Base-by-base conservation (phyloP, 2,113 vertebrate species). In the Cynopterus brachyotis region DNA sequence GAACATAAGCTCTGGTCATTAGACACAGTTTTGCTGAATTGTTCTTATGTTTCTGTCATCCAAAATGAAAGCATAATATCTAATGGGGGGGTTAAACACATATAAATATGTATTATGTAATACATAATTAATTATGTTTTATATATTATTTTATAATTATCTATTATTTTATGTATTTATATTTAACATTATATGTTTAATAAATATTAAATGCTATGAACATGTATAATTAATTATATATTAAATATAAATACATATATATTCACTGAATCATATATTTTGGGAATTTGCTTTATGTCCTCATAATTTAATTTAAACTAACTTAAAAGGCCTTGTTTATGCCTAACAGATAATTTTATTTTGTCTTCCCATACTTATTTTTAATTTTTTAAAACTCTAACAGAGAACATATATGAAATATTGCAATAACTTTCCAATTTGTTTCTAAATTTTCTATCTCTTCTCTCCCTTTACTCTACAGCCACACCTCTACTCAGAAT, bases 251-350 rank as follows among this genome's bases (percentile, higher is more conserved):
- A 75, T 82, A 67, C 50, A 19, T 78, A 24, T 84, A 82, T 5
- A 62, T 37, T 24, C n/a, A 53, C 7, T 26, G 13, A 32, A n/a
- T 87, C 16, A 3, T 64, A 0, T 85, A 89, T 75, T 92, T 84
- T 62, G 26, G 64, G 15, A 92, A 92, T 22, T 75, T 75, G 16
- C 5, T 66, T 91, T 88, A 15, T 47, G 16, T 80, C 40, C 11
- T 24, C 79, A 30, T 82, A 60, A 55, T 28, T 86, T 20, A 96
- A 59, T 86, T 91, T 42, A 95, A 50, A 78, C 6, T 89, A 91
- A 92, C 5, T 0, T 30, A 53, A 37, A 17, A 95, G 10, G 16
- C 7, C 70, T 11, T 3, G 45, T 80, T 94, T 91, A 78, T 15
- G 80, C 19, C 53, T 60, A 4, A 81, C 12, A 89, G 45, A 91